A percentile compares a stretch with the other conserved stretches of the same genome.
phyloP scores from a whole-genome alignment of 2,888 invertebrate species.

The Neria commutata region DNA sequence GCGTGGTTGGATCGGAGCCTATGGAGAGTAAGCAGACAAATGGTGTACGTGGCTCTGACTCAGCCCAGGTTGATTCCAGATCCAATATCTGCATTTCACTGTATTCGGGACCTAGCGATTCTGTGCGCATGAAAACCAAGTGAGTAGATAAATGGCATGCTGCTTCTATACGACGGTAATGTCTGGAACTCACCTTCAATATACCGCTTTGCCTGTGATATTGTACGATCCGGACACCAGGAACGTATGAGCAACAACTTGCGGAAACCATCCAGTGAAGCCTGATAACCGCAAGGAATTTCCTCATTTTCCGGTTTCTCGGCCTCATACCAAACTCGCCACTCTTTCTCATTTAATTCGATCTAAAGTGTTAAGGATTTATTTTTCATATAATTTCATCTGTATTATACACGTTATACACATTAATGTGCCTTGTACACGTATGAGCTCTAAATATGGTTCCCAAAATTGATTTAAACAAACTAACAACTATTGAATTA shows the following conservation, averaged over 20 bases:
- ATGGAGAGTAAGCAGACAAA: constrained; percentile 92
- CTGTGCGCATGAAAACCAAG: constrained; percentile 56
- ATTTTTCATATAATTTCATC: not conserved
- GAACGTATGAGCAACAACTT: constrained; percentile 86
- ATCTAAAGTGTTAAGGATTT: constrained; percentile 65
- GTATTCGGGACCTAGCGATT: constrained; percentile 84
- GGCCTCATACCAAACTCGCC: constrained; percentile 90
- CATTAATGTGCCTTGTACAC: not conserved
- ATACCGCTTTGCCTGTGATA: constrained; percentile 91
- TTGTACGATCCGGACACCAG: constrained; percentile 94
- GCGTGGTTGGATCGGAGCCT: constrained; percentile 96
- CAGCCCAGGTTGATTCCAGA: constrained; percentile 86
- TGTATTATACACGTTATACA: not conserved
- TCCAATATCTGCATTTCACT: constrained; percentile 92
- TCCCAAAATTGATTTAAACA: not conserved
- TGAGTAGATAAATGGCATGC: not conserved
- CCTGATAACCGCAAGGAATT: constrained; percentile 88
- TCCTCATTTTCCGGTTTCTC: constrained; percentile 91
- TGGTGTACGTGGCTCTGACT: constrained; percentile 87
- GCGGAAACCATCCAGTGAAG: constrained; percentile 84
- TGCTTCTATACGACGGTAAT: not conserved
- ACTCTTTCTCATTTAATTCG: constrained; percentile 83
- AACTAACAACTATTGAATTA: constrained; percentile 1
- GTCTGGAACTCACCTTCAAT: constrained; percentile 71
- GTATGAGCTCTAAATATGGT: not conserved